phyloP scores from a whole-genome alignment of 2,797 vertebrate genomes.

The Cryptoprocta ferox region DNA sequence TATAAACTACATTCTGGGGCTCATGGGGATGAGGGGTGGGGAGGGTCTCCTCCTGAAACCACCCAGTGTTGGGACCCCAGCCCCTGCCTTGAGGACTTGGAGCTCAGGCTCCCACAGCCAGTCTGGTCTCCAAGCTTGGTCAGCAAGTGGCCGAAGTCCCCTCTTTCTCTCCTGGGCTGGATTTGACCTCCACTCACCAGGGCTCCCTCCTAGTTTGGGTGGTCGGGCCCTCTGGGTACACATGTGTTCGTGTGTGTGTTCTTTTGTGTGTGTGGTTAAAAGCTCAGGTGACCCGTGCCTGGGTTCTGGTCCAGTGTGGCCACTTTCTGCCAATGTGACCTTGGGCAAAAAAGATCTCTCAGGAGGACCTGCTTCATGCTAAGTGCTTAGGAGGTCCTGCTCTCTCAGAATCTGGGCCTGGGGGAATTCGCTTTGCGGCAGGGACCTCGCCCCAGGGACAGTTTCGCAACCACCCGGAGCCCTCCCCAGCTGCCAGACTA shows the following conservation, averaged over 20 bases:
- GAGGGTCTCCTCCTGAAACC: not conserved
- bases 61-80: not conserved
- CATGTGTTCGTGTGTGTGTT: not conserved
- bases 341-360: not conserved
- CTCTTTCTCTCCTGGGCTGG: not conserved
- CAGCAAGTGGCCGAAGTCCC: not conserved
- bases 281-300: not conserved
- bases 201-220: not conserved
- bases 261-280: not conserved
- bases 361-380: not conserved
- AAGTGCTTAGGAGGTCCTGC: not conserved
- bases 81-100: not conserved
- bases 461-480: not conserved
- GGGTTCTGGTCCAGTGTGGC: not conserved
- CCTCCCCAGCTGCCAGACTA: constrained; percentile 72
- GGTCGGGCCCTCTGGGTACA: not conserved
- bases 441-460: not conserved
- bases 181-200: not conserved
- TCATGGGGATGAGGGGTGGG: not conserved
- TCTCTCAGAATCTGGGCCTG: not conserved
- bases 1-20: not conserved
- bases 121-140: not conserved
- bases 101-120: not conserved
- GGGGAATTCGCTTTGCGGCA: not conserved
- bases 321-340: not conserved